Evolutionary conservation across 2,888 invertebrate species (phyloP), one percentile per base, ranked within the genome.

Genomic region (Agrochola lychnidis): DNA sequence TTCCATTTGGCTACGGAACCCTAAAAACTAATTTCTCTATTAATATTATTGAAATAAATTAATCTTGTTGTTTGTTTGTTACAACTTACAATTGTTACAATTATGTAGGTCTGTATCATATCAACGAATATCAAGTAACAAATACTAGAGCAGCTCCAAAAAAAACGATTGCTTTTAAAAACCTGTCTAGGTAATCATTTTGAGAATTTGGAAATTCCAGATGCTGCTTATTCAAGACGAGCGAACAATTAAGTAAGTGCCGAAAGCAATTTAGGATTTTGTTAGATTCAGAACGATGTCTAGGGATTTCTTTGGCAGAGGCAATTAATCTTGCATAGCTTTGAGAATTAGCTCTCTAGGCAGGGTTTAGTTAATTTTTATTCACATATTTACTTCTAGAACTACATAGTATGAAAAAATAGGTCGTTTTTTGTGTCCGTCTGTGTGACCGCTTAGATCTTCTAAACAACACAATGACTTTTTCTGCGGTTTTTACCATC

Each of bases 231-330:
- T 40, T 73, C 14, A 53, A 4, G 36, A 61, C 1, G 22, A 45
- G 9, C 16, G 0, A 59, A 22, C 16, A 78, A 78, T 78, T 78
- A 61, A 0, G 51, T 61, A 68, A 78, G 25, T 69, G 36, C 79
- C 1, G 6, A 61, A 79, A 22, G 14, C 62, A 61, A 36, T 79
- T 45, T 45, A 25, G 25, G 36, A 53, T 69, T 61, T 70, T 14
- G 14, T 62, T 14, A 48, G 61, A 61, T 61, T 56, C 36, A 25
- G 9, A 14, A 14, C 10, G 25, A 56, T 48, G 25, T 79, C 53
- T n/a, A 40, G 40, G 45, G n/a, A 70, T 70, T 77, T 30, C 53
- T 53, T 79, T 45, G 53, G 53, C 25, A 14, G 22, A 48, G 4
- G 3, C 16, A 19, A 19, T 62, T 70, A 62, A 62, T 79, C 73